Conservation (phyloP, 2,888 invertebrate species). For the Cerastoderma edule region DNA sequence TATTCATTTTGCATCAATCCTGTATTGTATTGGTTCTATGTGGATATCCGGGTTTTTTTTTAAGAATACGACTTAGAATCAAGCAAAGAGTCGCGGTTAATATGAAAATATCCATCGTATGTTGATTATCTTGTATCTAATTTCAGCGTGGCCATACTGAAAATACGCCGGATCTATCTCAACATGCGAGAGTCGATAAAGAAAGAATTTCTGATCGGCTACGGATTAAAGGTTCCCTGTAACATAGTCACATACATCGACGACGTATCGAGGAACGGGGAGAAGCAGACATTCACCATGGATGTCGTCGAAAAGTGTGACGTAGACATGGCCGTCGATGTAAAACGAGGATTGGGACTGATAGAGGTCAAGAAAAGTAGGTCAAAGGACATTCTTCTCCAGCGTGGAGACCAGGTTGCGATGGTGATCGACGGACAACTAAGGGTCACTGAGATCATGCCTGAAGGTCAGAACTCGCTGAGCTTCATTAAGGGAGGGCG, state of each 20-base stretch:
- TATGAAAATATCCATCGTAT: too few relatives aligned
- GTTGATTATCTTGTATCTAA: not conserved
- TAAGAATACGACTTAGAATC: too few relatives aligned
- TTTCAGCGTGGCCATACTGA: constrained; percentile 59
- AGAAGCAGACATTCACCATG: constrained; percentile 58
- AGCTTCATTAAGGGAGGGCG: constrained; percentile 50
- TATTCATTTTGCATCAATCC: too few relatives aligned
- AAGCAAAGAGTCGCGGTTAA: too few relatives aligned
- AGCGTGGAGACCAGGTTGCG: constrained; percentile 56
- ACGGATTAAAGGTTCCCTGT: constrained; percentile 59
- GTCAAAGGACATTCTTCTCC: constrained; percentile 61
- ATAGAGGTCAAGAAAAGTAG: constrained; percentile 64
- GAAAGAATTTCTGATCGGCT: constrained; percentile 64
- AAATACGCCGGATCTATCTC: constrained; percentile 62
- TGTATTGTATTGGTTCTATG: too few relatives aligned
- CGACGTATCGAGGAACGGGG: constrained; percentile 54
- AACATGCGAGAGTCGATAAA: constrained; percentile 68
- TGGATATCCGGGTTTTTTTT: too few relatives aligned
- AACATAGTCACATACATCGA: constrained; percentile 64
- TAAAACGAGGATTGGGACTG: constrained; percentile 48
- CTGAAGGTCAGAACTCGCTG: constrained; percentile 51
- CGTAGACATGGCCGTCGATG: constrained; percentile 50
- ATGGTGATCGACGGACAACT: constrained; percentile 62
- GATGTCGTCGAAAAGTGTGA: constrained; percentile 58
- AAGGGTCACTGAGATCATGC: constrained; percentile 45